These are phyloP conservation scores for Chelonus formosanus DNA, from an alignment of 2,888 invertebrate species.

Conservation along the genomic window DNA sequence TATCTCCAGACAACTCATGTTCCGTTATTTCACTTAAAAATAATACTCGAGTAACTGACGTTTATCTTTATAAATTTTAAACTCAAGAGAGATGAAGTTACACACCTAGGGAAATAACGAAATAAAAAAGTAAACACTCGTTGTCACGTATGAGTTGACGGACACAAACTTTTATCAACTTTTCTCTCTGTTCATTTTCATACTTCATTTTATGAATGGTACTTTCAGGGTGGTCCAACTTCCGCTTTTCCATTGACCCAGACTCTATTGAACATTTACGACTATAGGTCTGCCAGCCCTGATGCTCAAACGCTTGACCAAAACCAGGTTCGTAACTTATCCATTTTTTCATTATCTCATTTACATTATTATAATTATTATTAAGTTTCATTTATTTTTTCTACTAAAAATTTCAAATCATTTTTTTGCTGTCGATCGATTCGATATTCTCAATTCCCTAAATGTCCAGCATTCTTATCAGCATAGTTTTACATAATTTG, in stretches of 20 bases:
- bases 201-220: neutral
- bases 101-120: neutral
- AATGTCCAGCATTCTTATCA: too few species aligned
- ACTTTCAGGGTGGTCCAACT: constrained; percentile 57
- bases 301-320: constrained; percentile 56
- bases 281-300: constrained; percentile 62
- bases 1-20: constrained; percentile 13
- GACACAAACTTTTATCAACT: neutral
- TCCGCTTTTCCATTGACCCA: constrained; percentile 63
- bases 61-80: constrained; percentile 31
- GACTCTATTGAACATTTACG: constrained; percentile 65
- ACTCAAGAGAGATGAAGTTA: neutral
- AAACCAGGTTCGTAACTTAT: constrained; percentile 58
- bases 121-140: constrained; percentile 12
- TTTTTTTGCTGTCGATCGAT: too few species aligned
- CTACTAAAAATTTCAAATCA: too few species aligned
- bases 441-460: too few species aligned
- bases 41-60: constrained; percentile 29
- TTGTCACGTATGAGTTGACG: neutral
- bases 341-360: neutral
- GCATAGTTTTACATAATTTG: too few species aligned
- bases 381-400: too few species aligned
- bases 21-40: constrained; percentile 16
- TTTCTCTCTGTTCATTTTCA: constrained; percentile 9
- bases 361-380: too few species aligned